phyloP scores from a whole-genome alignment of 2,797 vertebrate species.

The Acrossocheilus wenchowensis region DNA sequence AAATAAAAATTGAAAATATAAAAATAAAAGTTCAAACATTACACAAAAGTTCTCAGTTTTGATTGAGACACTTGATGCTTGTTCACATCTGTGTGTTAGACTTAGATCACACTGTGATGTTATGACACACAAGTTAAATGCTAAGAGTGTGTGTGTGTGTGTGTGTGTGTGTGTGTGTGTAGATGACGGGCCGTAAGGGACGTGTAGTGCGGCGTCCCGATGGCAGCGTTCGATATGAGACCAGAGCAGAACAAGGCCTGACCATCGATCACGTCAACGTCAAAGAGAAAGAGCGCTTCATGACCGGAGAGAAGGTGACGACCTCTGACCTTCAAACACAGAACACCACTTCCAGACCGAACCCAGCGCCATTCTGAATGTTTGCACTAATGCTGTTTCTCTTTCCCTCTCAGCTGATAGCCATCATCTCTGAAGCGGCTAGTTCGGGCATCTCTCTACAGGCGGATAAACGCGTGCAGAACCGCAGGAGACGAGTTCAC shows the following conservation, averaged over 20 bases:
- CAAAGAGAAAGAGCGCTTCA: constrained; percentile 97
- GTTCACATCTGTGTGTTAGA: not conserved
- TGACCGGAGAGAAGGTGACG: constrained; percentile 92
- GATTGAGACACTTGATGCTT: not conserved
- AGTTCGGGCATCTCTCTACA: constrained; percentile 98
- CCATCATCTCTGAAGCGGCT: constrained; percentile 97
- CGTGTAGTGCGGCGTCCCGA: constrained; percentile 88
- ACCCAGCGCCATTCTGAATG: not conserved
- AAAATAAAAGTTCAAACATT: not conserved
- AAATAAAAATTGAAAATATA: not conserved
- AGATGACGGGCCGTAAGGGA: constrained; percentile 98
- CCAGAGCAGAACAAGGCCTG: constrained; percentile 92
- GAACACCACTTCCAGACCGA: no score
- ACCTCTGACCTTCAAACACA: not conserved
- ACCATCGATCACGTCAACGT: constrained; percentile 98
- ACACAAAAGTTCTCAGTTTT: not conserved
- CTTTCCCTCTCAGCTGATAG: constrained; percentile 82
- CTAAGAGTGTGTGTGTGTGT: not conserved
- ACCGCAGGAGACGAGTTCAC: constrained; percentile 91
- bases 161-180: constrained; percentile 35
- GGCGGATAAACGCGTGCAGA: constrained; percentile 91
- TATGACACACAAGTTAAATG: not conserved
- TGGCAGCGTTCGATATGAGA: constrained; percentile 88
- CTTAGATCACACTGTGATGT: not conserved
- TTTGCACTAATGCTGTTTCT: not conserved